phyloP scores from a whole-genome alignment of 2,888 invertebrate genomes.

The Phymatocera aterrima region DNA sequence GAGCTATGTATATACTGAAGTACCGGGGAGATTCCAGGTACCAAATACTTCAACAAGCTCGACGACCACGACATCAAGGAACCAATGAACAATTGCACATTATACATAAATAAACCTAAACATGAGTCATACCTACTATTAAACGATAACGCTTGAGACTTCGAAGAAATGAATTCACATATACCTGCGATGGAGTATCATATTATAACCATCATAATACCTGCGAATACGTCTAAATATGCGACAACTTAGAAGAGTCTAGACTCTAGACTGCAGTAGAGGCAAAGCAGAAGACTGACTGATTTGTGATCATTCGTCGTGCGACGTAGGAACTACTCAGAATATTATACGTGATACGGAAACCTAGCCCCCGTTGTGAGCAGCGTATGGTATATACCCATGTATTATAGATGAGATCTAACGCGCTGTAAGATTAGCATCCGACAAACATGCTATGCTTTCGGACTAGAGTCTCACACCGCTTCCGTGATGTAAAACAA shows the following conservation, averaged over 20 bases:
- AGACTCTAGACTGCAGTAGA: neutral
- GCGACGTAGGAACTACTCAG: neutral
- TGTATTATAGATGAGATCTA: constrained; percentile 13
- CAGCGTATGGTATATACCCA: neutral
- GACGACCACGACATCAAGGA: no score
- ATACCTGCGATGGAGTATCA: neutral
- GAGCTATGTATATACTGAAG: no score
- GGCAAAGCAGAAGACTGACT: neutral
- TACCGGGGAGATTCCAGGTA: no score
- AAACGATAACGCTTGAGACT: neutral
- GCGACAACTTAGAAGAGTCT: neutral
- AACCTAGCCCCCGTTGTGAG: constrained; percentile 2
- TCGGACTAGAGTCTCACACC: neutral
- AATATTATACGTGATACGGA: neutral
- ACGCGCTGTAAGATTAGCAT: constrained; percentile 13
- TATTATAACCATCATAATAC: no score
- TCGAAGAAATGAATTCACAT: neutral
- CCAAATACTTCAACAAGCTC: no score
- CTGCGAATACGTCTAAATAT: neutral
- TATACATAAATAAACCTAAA: neutral
- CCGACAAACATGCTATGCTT: constrained; percentile 11
- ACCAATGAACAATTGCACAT: neutral
- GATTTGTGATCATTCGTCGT: neutral
- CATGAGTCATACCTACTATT: neutral
- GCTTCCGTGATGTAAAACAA: constrained; percentile 14